Base-by-base conservation (phyloP, 1,140 invertebrate genomes). In the Pseudobourletiella spinata region DNA sequence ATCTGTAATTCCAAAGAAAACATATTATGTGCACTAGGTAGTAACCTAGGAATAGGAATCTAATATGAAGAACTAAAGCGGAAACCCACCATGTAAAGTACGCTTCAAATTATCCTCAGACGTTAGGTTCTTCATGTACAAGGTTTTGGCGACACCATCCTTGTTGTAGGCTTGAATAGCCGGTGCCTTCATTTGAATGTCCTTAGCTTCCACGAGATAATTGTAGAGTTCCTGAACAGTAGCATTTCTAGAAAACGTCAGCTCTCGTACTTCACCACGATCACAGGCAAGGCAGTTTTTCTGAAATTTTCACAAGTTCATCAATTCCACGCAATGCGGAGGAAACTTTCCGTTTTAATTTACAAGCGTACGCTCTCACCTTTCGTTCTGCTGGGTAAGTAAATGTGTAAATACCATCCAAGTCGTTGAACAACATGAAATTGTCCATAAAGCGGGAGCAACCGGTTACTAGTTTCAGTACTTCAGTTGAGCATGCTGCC, bases 391-490 rank as follows among this genome's bases (percentile, higher is more conserved):
- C 88, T 76, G 90, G 86, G 74, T 96, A 98, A 29, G 91, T 93
- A 71, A 94, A 96, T 0, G 92, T 91, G 72, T 98, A 98, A 56
- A 98, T 89, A 14, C 95, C 95, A 73, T 98, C 92, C 1, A 89
- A 79, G 79, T 99, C 91, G 74, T 95, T 98, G 65, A 99, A 89
- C 32, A 98, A 91, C 83, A 98, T 87, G 73, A 97, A 98, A 78
- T 99, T 99, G 72, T 93, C 89, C 72, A 99, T 81, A 32, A 86
- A 85, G 3, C 83, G 79, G 69, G 87, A 93, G 70, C 92, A 95
- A 66, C 86, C 91, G 3, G 93, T 93, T 3, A 91, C 93, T 56
- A 99, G 72, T 81, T 99, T 99, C 68, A 99, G 96, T 11, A 93
- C 91, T 80, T 99, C 96, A 11, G 92, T 89, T 1, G 91, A 86